Evolutionary conservation across 2,113 vertebrate species (phyloP).

Genomic region (Lepisosteus oculatus): DNA sequence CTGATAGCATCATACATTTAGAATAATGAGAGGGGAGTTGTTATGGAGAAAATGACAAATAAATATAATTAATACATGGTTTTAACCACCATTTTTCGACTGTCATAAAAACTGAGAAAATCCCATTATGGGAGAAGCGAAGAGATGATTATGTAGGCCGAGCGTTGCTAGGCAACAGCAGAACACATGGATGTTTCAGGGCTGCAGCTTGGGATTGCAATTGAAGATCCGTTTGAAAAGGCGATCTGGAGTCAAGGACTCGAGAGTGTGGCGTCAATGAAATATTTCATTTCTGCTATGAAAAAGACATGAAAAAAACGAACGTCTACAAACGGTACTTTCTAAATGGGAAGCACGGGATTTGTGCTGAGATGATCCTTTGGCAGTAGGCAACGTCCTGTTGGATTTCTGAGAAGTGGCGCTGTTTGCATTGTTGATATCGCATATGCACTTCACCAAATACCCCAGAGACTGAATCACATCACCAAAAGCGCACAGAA

Average conservation of each 20-base stretch:
- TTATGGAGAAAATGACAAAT: not conserved
- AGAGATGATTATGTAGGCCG: constrained; percentile 42
- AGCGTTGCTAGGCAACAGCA: constrained; percentile 48
- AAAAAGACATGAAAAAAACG: too few species aligned
- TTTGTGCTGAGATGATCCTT: too few species aligned
- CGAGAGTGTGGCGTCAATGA: constrained; percentile 24
- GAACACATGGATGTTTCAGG: constrained; percentile 18
- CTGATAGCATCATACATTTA: too few species aligned
- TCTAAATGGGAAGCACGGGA: too few species aligned
- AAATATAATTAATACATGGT: not conserved
- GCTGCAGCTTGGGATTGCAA: constrained; percentile 32
- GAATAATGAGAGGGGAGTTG: not conserved
- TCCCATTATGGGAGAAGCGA: constrained; percentile 21
- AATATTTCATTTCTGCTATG: constrained; percentile 12
- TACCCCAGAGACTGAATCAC: too few species aligned
- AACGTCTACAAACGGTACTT: too few species aligned
- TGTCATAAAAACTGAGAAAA: constrained; percentile 31
- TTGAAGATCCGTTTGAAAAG: not conserved
- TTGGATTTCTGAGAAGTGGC: too few species aligned
- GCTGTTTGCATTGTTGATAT: too few species aligned
- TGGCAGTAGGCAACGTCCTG: too few species aligned
- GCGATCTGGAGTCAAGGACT: constrained; percentile 5
- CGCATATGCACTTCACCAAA: too few species aligned
- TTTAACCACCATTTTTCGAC: constrained; percentile 3
- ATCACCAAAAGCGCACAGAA: too few species aligned